Base-by-base conservation (phyloP, 1,140 invertebrate genomes). In the Diuraphis noxia region DNA sequence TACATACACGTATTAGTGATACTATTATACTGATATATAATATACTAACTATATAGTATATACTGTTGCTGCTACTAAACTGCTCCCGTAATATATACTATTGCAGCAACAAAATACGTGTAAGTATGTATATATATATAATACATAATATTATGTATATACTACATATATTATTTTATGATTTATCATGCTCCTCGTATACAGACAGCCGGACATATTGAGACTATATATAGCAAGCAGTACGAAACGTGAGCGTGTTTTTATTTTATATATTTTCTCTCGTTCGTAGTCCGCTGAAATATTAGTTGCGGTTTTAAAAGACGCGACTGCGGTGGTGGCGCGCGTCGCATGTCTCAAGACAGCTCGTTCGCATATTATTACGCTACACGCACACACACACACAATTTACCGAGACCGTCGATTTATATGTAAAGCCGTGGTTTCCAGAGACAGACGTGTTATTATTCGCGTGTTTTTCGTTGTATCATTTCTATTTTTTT, bases 301-400 rank as follows among this genome's bases (percentile, higher is more conserved):
- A 41, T 82, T 82, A 82, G 81, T 9, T 38, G 81, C 56, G 56
- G 56, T 72, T n/a, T n/a, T 72, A 81, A 81, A 81, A 81, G 38
- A 30, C 10, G 46, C 46, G 46, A n/a, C n/a, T n/a, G 46, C 2
- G 17, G 17, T 49, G 38, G 25, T 17, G 40, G 25, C 81, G 38
- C 40, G 81, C 38, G 81, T 41, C 79, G 36, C 25, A 82, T 41
- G 38, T 41, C 81, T 30, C 13, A 23, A 25, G 38, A 40, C 23
- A 41, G 13, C 25, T 82, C 40, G 40, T 82, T 17, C 38, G 38
- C 36, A 82, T 30, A 72, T n/a, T n/a, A n/a, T n/a, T n/a, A n/a
- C n/a, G n/a, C n/a, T n/a, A n/a, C n/a, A n/a, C 30, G 19, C 30
- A n/a, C 8, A n/a, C 56, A n/a, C 56, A n/a, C 56, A n/a, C 56